Conservation (phyloP, 1,140 invertebrate genomes). For the Papilio xuthus region DNA sequence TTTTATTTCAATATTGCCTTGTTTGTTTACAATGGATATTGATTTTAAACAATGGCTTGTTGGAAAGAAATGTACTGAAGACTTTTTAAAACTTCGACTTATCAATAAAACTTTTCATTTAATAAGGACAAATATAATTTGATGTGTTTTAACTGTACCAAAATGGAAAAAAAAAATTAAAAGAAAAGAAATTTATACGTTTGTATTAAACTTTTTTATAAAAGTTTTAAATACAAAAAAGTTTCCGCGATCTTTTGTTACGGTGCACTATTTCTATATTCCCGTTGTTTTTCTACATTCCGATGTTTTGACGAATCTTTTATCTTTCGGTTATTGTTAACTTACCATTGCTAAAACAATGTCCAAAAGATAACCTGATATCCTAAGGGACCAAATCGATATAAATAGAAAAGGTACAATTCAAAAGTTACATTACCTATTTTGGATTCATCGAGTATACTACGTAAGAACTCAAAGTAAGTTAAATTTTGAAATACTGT, state of each 20-base stretch:
- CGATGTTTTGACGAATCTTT: constrained; percentile 62
- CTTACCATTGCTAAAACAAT: constrained; percentile 62
- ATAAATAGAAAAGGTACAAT: constrained; percentile 57
- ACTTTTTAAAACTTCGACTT: background rate
- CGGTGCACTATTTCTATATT: background rate
- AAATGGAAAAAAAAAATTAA: background rate
- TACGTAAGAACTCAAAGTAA: constrained; percentile 50
- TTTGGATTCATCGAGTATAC: constrained; percentile 44
- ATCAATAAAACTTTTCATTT: background rate
- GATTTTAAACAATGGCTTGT: background rate
- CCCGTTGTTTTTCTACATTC: constrained; percentile 48
- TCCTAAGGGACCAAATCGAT: constrained; percentile 40
- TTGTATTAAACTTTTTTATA: background rate
- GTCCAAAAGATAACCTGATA: constrained; percentile 52
- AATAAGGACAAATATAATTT: background rate
- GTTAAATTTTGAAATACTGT: constrained; percentile 38
- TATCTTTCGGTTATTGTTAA: constrained; percentile 56
- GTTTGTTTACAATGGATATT: background rate
- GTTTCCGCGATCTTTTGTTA: background rate
- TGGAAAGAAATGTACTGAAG: background rate
- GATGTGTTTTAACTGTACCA: background rate
- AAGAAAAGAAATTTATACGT: too few relatives aligned
- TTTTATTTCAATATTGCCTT: background rate
- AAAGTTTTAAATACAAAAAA: background rate
- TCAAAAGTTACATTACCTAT: constrained; percentile 49